phyloP scores from a whole-genome alignment of 92 coral and sea anemone genomes.

The Chrysogorgia sp. region DNA sequence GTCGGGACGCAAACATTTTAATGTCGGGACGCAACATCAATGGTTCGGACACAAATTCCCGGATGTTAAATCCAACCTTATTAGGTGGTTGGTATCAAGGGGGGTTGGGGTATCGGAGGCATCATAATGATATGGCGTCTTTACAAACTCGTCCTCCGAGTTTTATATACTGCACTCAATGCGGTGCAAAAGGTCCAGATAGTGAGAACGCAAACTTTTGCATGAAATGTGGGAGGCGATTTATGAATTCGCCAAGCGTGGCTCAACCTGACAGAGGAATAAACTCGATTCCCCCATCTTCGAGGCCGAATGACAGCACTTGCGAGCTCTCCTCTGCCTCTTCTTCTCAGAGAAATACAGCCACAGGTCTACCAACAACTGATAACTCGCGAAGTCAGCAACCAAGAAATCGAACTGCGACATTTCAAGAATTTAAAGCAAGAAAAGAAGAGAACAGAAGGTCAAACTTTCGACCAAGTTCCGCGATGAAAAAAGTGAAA shows the following conservation, averaged over 20 bases:
- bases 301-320: slow-evolving; percentile 1
- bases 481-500: slow-evolving; percentile 27
- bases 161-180: not conserved
- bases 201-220: not conserved
- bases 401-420: not conserved
- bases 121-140: not conserved
- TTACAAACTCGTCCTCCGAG: not conserved
- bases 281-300: not conserved
- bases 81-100: not conserved
- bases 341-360: not conserved
- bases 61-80: not conserved
- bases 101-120: not conserved
- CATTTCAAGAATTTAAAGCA: slow-evolving; percentile 19
- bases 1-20: too few species aligned
- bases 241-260: not conserved
- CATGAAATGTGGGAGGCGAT: not conserved
- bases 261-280: not conserved
- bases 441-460: slow-evolving; percentile 25
- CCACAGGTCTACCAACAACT: not conserved
- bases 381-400: not conserved
- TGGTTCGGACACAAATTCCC: not conserved
- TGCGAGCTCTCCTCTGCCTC: not conserved
- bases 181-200: not conserved
- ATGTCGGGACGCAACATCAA: too few species aligned
- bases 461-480: slow-evolving; percentile 36